phyloP scores from a whole-genome alignment of 2,888 invertebrate genomes.

The Yponomeuta plumbellus region DNA sequence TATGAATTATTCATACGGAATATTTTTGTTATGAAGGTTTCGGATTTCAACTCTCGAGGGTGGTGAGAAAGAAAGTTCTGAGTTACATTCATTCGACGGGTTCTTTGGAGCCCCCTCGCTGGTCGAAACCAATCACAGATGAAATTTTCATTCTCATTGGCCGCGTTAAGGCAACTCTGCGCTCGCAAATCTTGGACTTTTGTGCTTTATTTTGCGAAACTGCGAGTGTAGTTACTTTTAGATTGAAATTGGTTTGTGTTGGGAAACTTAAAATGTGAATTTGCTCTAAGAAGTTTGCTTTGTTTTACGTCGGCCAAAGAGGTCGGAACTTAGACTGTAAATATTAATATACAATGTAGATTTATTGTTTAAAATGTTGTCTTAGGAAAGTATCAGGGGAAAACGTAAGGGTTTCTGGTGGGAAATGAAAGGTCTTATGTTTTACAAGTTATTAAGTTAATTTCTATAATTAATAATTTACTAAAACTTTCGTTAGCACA shows the following conservation, averaged over 20 bases:
- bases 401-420: too few relatives aligned
- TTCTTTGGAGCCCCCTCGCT: background rate
- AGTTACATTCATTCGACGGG: background rate
- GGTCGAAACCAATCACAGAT: slow-evolving; percentile 1
- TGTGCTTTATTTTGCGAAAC: background rate
- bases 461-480: too few relatives aligned
- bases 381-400: too few relatives aligned
- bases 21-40: background rate
- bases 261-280: background rate
- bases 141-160: background rate
- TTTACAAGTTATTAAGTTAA: too few relatives aligned
- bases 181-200: background rate
- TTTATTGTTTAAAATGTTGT: too few relatives aligned
- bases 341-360: background rate
- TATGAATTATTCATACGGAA: background rate
- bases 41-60: background rate
- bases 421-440: too few relatives aligned
- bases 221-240: background rate
- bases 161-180: background rate
- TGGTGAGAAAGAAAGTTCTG: background rate
- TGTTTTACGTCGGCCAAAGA: background rate
- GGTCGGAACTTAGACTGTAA: background rate
- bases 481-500: too few relatives aligned
- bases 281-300: background rate
- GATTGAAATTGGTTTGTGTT: background rate